Conservation (phyloP, 2,113 vertebrate species). For the Sula dactylatra region DNA sequence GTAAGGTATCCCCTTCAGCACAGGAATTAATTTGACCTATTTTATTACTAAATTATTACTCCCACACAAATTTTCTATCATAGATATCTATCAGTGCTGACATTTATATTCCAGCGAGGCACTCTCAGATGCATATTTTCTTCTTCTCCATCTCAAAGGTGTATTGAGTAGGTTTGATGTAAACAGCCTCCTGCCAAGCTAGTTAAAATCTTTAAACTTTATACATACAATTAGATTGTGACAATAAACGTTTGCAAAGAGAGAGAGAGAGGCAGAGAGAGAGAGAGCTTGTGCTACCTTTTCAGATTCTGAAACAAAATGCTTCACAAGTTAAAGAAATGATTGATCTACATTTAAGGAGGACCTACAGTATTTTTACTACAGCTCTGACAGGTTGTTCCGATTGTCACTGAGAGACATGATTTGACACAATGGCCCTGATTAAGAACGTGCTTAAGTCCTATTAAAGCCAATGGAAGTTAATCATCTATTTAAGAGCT, state of each 20-base stretch:
- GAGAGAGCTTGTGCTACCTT: not conserved
- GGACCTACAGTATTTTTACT: constrained; percentile 29
- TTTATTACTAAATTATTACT: constrained; percentile 72
- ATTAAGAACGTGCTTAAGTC: constrained; percentile 65
- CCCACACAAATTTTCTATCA: constrained; percentile 66
- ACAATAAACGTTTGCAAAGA: not conserved
- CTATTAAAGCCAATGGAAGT: constrained; percentile 64
- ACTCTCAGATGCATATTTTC: constrained; percentile 30
- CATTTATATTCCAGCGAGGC: constrained; percentile 55
- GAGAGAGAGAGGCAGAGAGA: too few relatives aligned
- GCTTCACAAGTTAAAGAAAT: not conserved
- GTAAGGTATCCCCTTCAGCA: constrained; percentile 64
- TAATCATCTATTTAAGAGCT: constrained; percentile 67
- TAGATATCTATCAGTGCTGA: constrained; percentile 58
- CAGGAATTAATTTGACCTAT: constrained; percentile 65
- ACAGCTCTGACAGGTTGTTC: not conserved
- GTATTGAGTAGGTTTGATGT: constrained; percentile 49
- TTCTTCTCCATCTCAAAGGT: constrained; percentile 45
- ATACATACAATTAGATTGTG: constrained; percentile 49
- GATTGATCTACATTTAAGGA: constrained; percentile 7
- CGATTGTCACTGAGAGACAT: constrained; percentile 41
- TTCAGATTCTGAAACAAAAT: not conserved
- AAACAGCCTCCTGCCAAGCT: constrained; percentile 46
- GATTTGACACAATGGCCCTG: constrained; percentile 55
- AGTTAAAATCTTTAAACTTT: constrained; percentile 63